Conservation (phyloP, 2,888 invertebrate genomes). For the Acrobasis suavella region DNA sequence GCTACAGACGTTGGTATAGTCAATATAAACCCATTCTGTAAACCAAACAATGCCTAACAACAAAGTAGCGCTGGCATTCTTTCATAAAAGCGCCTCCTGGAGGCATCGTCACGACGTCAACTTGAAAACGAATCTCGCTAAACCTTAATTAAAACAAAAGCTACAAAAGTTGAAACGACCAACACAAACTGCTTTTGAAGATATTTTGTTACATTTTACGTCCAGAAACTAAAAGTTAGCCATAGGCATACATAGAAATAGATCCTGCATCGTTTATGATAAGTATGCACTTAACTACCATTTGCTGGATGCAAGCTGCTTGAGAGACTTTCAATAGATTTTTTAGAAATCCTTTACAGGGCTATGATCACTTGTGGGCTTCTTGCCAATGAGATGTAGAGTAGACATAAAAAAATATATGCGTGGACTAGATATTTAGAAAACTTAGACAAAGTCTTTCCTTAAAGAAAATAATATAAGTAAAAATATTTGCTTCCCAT, state of each 20-base stretch:
- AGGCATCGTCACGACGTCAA: slow-evolving; percentile 7
- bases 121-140: slow-evolving; percentile 13
- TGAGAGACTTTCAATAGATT: too few relatives aligned
- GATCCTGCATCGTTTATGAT: not conserved
- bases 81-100: slow-evolving; percentile 12
- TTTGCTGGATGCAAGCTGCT: too few relatives aligned
- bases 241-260: not conserved
- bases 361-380: too few relatives aligned
- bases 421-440: too few relatives aligned
- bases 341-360: too few relatives aligned
- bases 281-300: too few relatives aligned
- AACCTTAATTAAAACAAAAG: slow-evolving; percentile 21
- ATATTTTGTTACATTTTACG: slow-evolving; percentile 16
- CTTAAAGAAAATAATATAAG: too few relatives aligned
- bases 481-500: too few relatives aligned
- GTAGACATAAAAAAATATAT: too few relatives aligned
- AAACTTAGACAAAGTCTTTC: too few relatives aligned
- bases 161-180: slow-evolving; percentile 20
- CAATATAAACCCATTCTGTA: not conserved
- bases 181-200: slow-evolving; percentile 17
- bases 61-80: slow-evolving; percentile 10
- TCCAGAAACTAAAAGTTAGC: slow-evolving; percentile 8
- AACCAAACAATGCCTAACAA: slow-evolving; percentile 3
- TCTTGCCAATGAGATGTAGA: too few relatives aligned
- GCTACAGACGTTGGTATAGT: not conserved